Evolutionary conservation across 2,888 invertebrate genomes (phyloP), one percentile per base, ranked within the genome.

Genomic region (Resseliella maxima): DNA sequence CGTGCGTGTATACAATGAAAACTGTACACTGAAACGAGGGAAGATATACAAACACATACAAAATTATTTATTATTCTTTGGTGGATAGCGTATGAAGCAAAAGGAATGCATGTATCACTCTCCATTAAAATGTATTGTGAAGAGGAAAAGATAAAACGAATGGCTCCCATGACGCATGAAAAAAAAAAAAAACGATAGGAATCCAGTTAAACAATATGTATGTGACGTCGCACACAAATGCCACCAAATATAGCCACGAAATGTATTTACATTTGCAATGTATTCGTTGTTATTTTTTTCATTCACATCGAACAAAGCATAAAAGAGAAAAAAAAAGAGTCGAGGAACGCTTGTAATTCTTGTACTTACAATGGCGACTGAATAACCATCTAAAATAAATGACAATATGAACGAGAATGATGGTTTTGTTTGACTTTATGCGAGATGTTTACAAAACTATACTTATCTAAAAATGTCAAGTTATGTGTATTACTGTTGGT

Each of bases 41-140:
- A 8, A 21, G 24, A 38, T 21, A n/a, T n/a, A 38, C 18, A 21
- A 81, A 81, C 2, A 8, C 15, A 81, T 81, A 83, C 3, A 24
- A 83, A 36, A 38, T 83, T 83, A 83, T 83, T 83, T 83, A 83
- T 83, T 83, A 83, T 83, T 83, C 83, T 83, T 83, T 21, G 38
- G 83, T 38, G 83, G 38, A 83, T 83, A n/a, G 21, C n/a, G 8
- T 83, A 38, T 38, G 38, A 83, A 83, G 27, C 3, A 38, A n/a
- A 36, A 72, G 72, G 38, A 38, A 83, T 83, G 36, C 24, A 83
- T 38, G 81, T 81, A 81, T 36, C 41, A 8, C 18, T 50, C 38
- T 38, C 38, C 18, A 12, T 83, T 83, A 83, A 38, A 83, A 83
- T 38, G 83, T 83, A 83, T 83, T 83, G 83, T 83, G 38, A 36